phyloP scores from a whole-genome alignment of 2,888 invertebrate species.

The Nudaria mundana region DNA sequence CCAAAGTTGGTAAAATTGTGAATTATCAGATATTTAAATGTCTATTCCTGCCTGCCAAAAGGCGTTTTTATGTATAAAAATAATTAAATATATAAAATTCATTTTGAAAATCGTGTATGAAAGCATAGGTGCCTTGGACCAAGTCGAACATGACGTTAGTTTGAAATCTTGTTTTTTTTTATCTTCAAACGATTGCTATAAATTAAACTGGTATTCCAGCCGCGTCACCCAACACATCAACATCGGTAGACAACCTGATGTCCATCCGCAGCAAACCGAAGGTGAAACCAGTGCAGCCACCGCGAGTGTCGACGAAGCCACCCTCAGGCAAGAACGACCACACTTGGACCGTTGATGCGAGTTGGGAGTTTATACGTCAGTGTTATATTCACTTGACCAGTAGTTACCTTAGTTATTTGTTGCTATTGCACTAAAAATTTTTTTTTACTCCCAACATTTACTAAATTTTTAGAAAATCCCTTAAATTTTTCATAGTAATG shows the following conservation, averaged over 20 bases:
- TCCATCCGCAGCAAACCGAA: conserved; percentile 80
- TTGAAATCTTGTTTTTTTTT: too few species aligned
- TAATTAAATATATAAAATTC: too few species aligned
- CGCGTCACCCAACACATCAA: conserved; percentile 81
- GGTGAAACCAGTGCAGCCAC: conserved; percentile 87
- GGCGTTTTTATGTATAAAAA: too few species aligned
- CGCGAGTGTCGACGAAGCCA: conserved; percentile 77
- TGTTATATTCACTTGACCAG: conserved; percentile 40
- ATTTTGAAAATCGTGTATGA: too few species aligned
- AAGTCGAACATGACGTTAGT: too few species aligned
- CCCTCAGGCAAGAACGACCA: conserved; percentile 77
- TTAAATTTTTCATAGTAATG: too few species aligned
- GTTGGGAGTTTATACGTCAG: conserved; percentile 94
- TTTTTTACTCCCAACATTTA: conserved; percentile 16
- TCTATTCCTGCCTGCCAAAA: too few species aligned
- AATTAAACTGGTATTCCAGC: conserved; percentile 63
- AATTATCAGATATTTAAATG: too few species aligned
- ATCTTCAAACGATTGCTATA: too few species aligned
- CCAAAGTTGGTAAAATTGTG: too few species aligned
- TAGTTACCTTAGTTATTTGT: conserved; percentile 30
- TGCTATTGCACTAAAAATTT: conserved; percentile 33
- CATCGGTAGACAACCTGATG: conserved; percentile 86
- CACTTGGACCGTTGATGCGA: conserved; percentile 92
- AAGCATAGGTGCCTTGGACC: too few species aligned
- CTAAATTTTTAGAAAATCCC: too few species aligned